Evolutionary conservation across 2,113 vertebrate genomes (phyloP).

Genomic region (Hippolais icterina): DNA sequence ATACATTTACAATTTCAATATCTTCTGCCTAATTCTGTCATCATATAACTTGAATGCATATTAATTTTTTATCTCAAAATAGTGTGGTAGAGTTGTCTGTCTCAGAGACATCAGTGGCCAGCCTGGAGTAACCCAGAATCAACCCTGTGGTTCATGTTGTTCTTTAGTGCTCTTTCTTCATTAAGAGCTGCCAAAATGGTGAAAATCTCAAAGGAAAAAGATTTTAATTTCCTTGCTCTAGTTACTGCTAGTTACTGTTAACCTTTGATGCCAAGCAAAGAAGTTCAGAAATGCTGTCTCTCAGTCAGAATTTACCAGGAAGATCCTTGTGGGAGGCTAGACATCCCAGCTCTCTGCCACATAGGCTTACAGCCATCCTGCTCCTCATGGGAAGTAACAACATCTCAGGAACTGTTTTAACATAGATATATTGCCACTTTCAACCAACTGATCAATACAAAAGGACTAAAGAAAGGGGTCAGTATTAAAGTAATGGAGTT

Average conservation of each 20-base stretch:
- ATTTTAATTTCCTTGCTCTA: not conserved
- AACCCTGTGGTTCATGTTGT: not conserved
- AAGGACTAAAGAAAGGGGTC: not conserved
- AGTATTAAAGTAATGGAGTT: not conserved
- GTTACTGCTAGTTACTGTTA: not conserved
- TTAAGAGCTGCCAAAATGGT: not conserved
- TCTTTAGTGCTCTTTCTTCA: not conserved
- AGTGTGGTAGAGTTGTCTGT: not conserved
- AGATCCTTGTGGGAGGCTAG: not conserved
- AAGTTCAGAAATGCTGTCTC: not conserved
- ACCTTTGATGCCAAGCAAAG: not conserved
- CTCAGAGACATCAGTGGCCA: not conserved
- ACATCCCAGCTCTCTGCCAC: not conserved
- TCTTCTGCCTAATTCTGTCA: not conserved
- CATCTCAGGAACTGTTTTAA: not conserved
- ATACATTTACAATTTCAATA: not conserved
- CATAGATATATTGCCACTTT: not conserved
- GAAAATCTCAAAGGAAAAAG: not conserved
- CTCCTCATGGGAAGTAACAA: not conserved
- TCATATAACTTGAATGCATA: not conserved
- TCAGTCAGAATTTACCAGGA: not conserved
- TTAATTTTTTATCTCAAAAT: not conserved
- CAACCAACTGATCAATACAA: not conserved
- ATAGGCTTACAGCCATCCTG: not conserved
- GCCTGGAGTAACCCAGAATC: not conserved